Conservation (phyloP, 1,140 invertebrate species). For the Andricus grossulariae region DNA sequence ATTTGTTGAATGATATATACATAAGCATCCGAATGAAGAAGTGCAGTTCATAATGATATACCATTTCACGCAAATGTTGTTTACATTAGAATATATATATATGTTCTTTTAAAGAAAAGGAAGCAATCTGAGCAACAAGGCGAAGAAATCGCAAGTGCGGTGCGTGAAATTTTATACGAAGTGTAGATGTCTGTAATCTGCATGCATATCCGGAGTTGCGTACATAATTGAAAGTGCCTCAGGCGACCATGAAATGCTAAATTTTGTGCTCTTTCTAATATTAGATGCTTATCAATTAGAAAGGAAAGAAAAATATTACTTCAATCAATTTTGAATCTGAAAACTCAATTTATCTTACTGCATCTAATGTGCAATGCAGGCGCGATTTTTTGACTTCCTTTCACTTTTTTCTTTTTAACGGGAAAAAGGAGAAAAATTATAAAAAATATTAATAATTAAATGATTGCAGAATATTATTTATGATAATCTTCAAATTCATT, state of each 20-base stretch:
- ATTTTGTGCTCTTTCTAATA: background rate
- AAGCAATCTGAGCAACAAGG: background rate
- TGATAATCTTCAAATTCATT: too few relatives aligned
- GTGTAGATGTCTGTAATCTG: slow-evolving; percentile 8
- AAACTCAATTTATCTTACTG: too few relatives aligned
- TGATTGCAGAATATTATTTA: too few relatives aligned
- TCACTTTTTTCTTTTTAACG: too few relatives aligned
- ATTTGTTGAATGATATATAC: too few relatives aligned
- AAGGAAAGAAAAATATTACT: background rate
- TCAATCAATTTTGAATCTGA: too few relatives aligned
- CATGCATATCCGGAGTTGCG: slow-evolving; percentile 14
- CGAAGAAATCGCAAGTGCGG: background rate
- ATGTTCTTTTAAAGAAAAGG: background rate
- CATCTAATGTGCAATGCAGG: too few relatives aligned
- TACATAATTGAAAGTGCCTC: slow-evolving; percentile 14
- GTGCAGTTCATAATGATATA: background rate
- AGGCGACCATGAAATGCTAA: background rate
- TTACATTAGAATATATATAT: background rate
- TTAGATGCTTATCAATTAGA: background rate
- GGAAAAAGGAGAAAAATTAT: too few relatives aligned
- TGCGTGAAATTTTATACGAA: slow-evolving; percentile 19
- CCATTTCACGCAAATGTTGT: slow-evolving; percentile 8
- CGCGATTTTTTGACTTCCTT: too few relatives aligned
- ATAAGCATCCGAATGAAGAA: too few relatives aligned
- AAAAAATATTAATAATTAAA: too few relatives aligned